Percentiles rank a stretch among this genome's conserved stretches.
These are phyloP conservation scores for Sinonovacula constricta DNA, from an alignment of 1,140 invertebrate species.

Conservation along the genomic window DNA sequence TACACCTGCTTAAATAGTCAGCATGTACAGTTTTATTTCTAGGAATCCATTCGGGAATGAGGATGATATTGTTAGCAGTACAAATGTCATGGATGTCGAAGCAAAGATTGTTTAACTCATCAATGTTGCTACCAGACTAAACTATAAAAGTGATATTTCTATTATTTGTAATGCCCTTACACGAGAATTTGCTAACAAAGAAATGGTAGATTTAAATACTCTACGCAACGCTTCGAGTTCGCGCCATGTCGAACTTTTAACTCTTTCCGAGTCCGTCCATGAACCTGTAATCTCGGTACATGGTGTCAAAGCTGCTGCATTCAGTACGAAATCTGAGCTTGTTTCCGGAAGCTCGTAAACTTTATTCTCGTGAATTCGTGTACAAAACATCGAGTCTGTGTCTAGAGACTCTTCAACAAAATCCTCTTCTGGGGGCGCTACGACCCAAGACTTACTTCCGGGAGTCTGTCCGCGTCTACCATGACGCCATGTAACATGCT, in stretches of 20 bases:
- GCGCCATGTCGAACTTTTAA: constrained; percentile 23
- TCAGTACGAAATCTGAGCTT: no score
- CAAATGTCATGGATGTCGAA: no score
- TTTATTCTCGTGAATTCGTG: not conserved
- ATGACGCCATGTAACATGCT: not conserved
- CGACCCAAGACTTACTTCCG: no score
- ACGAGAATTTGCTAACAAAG: constrained; percentile 21
- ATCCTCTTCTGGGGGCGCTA: not conserved
- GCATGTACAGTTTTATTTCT: no score
- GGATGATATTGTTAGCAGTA: no score
- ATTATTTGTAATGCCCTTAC: constrained; percentile 36
- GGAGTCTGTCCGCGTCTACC: not conserved
- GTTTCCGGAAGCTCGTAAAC: no score
- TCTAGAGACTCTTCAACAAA: not conserved
- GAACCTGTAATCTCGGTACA: not conserved
- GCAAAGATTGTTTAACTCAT: no score
- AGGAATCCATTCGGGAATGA: no score
- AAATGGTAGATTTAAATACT: constrained; percentile 11
- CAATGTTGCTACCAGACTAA: constrained; percentile 25
- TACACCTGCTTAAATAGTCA: no score
- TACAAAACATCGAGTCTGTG: not conserved
- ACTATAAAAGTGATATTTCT: constrained; percentile 20
- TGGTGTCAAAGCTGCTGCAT: no score
- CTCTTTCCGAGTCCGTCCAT: constrained; percentile 3
- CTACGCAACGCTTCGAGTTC: constrained; percentile 34